Evolutionary conservation across 2,888 invertebrate species (phyloP), one percentile per base, ranked within the genome.

Genomic region (Podabrus alpinus): DNA sequence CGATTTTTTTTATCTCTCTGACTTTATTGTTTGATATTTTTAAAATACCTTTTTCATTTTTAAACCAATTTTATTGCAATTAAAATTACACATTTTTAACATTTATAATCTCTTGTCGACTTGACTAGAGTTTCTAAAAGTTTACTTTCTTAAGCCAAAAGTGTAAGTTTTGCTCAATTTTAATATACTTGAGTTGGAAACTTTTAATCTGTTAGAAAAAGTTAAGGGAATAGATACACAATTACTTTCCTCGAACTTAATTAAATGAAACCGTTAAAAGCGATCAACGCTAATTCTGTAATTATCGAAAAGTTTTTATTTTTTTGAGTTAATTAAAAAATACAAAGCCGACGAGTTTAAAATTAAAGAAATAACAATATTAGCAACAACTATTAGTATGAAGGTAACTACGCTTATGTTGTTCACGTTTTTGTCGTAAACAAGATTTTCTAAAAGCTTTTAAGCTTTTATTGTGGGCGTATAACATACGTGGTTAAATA

Each of bases 141-240:
- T 64, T 64, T 64, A 64, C 62, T 64, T 64, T 64, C 13, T 15
- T 64, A 64, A 64, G 21, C 16, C 62, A 17, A 64, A 64, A 19
- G 62, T 64, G 17, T 64, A 64, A 64, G 62, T 64, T 64, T 64
- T 16, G 19, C 62, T 19, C 21, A n/a, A 17, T 19, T 64, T 64
- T 64, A 19, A 64, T 19, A 19, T 21, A 64, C n/a, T 17, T 64
- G 17, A 19, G 19, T 21, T n/a, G 19, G 19, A n/a, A 64, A 64
- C 19, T 64, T 64, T 64, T 64, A 64, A 64, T 64, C 62, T 64
- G 62, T 64, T 64, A 16, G 61, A 64, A 64, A n/a, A 64, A 64
- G 62, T 64, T 64, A 15, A 64, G 17, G 62, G n/a, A 13, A 21
- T 17, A 64, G 62, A 64, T 64, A 45, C 45, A 45, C 45, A 45